Percentiles rank a stretch among this genome's conserved stretches.
Evolutionary conservation across 53 echinoderm and acorn worm genomes (phyloP).

Genomic region (Mesocentrotus franciscanus): DNA sequence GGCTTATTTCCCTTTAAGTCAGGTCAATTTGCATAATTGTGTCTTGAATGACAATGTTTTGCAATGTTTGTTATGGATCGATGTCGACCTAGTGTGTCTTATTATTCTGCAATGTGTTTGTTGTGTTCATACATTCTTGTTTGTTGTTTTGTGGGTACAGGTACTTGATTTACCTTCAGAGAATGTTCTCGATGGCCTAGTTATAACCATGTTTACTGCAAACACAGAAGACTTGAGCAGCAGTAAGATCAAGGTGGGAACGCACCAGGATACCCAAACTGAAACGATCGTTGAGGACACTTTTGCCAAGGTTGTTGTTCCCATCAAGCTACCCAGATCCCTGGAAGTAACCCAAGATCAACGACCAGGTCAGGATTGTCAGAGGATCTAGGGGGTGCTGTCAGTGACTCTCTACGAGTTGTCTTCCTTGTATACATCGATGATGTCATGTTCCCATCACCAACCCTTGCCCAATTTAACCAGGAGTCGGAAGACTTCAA

Average conservation of each 20-base stretch:
- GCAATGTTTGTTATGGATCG: no score
- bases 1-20: no score
- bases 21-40: no score
- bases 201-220: not conserved
- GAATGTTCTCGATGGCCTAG: not conserved
- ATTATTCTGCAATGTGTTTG: no score
- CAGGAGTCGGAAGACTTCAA: not conserved
- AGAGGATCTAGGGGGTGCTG: not conserved
- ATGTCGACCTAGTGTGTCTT: no score
- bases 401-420: not conserved
- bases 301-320: not conserved
- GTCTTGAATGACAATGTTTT: no score
- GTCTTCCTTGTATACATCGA: not conserved
- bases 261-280: not conserved
- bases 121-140: no score
- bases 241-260: not conserved
- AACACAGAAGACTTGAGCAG: not conserved
- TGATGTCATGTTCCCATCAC: constrained; percentile 15
- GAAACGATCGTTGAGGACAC: not conserved
- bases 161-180: not conserved
- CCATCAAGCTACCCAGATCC: not conserved
- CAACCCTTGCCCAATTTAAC: not conserved
- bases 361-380: not conserved
- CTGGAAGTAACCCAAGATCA: not conserved
- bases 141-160: not conserved